Conservation (phyloP, 2,113 vertebrate species). For the Balaenoptera acutorostrata region DNA sequence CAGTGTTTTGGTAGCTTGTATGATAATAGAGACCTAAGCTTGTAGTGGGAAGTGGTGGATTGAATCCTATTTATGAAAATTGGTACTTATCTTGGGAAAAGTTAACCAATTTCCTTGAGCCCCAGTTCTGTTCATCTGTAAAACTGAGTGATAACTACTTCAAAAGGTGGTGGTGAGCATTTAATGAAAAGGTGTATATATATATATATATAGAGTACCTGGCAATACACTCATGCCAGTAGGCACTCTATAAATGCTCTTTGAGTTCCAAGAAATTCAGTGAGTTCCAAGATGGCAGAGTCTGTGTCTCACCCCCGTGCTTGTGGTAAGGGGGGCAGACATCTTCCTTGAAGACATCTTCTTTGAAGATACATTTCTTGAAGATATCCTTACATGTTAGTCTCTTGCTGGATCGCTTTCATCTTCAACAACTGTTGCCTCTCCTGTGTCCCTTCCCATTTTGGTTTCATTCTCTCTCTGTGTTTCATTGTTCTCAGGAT, state of each 20-base stretch:
- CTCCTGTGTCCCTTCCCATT: neutral
- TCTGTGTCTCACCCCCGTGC: neutral
- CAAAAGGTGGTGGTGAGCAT: neutral
- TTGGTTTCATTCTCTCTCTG: neutral
- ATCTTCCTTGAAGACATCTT: neutral
- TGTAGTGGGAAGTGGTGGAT: neutral
- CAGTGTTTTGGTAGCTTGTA: neutral
- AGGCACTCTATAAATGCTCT: neutral
- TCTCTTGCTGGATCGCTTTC: neutral
- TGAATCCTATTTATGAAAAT: neutral
- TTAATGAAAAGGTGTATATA: neutral
- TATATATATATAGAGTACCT: neutral
- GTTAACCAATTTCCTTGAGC: neutral
- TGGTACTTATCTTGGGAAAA: neutral
- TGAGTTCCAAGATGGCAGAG: neutral
- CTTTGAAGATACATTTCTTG: neutral
- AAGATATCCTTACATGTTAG: neutral
- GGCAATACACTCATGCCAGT: neutral
- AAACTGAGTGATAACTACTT: neutral
- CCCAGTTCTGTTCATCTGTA: neutral
- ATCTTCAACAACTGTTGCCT: neutral
- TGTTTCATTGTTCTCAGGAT: neutral
- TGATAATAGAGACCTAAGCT: neutral
- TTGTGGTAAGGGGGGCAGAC: neutral
- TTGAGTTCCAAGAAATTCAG: neutral